Evolutionary conservation across 2,797 vertebrate genomes (phyloP), one percentile per base, ranked within the genome.

Genomic region (Euthynnus affinis): DNA sequence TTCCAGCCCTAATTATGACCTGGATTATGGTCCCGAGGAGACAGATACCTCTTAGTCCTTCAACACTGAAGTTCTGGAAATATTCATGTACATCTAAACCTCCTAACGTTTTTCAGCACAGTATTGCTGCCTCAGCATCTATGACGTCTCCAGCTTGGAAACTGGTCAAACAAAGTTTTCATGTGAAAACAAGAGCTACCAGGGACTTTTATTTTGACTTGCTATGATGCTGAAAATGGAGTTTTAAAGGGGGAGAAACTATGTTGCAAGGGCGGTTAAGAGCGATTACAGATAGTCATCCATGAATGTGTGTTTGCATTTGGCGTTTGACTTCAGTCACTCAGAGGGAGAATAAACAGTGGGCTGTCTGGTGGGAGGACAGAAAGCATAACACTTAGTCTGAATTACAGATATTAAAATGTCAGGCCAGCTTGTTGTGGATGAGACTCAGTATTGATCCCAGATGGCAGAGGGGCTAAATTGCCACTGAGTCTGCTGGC

Each of bases 401-500:
- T 89, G 93, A 95, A 95, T 95, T 95, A 94, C 94, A 94, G 93
- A 95, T 95, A 95, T 95, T 95, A 95, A 95, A 90, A 93, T 88
- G 94, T 94, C 94, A 95, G 90, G 71, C 83, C 63, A 73, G 84
- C 82, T 83, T 90, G 91, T 92, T 91, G 88, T 86, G 89, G 93
- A 94, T 91, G 92, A 92, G 91, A 92, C 87, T 88, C 76, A 64
- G 86, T 95, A 95, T 95, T 95, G 94, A 94, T 95, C 94, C 94
- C 95, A 96, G 93, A 95, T 95, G 94, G 90, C 87, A 93, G 87
- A 83, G 81, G 79, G 89, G 83, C 89, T 88, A 88, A 93, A 91
- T 88, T 92, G 89, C 90, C 89, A 89, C 88, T 78, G 80, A 86
- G 82, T 87, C 91, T 87, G 86, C 86, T 80, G 85, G 75, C 83